Evolutionary conservation across 2,888 invertebrate species (phyloP), one percentile per base, ranked within the genome.

Genomic region (Polymixis lichenea): DNA sequence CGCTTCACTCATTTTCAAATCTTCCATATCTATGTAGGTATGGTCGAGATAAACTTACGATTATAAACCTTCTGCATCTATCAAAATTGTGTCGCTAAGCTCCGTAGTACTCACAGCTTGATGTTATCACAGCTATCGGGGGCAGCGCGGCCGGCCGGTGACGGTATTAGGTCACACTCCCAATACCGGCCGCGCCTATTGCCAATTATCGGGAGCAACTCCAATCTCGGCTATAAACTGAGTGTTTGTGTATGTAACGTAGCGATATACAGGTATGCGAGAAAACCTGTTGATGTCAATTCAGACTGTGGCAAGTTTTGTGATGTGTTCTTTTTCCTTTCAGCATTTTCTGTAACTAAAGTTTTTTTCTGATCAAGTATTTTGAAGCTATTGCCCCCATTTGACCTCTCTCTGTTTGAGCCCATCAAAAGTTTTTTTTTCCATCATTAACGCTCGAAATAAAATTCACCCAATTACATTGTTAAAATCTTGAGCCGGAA

Each of bases 141-240:
- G 75, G 51, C 68, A 72, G 60, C 61, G 43, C 67, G 62, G 75
- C 25, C 60, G 2, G 25, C 28, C 69, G 43, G 55, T 75, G 84
- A 80, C 71, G 69, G 68, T 76, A 84, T 80, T 84, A 80, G 82
- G 82, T 82, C 82, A 80, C 70, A 61, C 28, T 38, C 19, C 80
- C 84, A 82, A 79, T 84, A 68, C 28, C 51, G 68, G 74, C 19
- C 49, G 56, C 28, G 68, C 53, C 84, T 85, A 83, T 83, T 72
- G 82, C 70, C 85, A 81, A 84, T 83, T 83, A 81, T 64, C 64
- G 85, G 72, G 13, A 56, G 25, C 82, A 25, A 46, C 28, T 80
- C 43, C 82, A 81, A 76, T 84, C 69, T 61, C 28, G 38, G 17
- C 61, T 19, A 28, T 69, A 43, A 80, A 76, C 51, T 58, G 64